Conservation (phyloP, 2,888 invertebrate genomes). For the Carcina quercana region DNA sequence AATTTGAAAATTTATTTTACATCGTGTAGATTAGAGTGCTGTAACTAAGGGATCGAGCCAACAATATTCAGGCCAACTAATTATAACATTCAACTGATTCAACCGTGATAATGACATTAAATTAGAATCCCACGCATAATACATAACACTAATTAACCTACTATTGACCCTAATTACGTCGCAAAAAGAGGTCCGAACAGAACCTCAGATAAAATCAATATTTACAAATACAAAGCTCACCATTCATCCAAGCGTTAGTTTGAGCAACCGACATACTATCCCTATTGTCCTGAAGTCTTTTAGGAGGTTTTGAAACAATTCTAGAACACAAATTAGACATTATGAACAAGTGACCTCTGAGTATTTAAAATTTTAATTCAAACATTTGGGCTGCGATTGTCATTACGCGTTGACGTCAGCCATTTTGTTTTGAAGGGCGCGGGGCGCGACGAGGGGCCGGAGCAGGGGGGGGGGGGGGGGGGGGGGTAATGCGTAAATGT, state of each 20-base stretch:
- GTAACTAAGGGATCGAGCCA: too few relatives aligned
- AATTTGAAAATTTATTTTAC: too few relatives aligned
- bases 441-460: not conserved
- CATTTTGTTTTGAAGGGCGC: conserved; percentile 36
- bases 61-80: conserved; percentile 7
- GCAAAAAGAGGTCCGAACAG: conserved; percentile 24
- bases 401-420: conserved; percentile 31
- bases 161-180: conserved; percentile 16
- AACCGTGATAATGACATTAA: conserved; percentile 1
- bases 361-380: conserved; percentile 30
- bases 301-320: conserved; percentile 82
- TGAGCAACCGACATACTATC: conserved; percentile 85
- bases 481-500: not conserved
- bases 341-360: conserved; percentile 25
- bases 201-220: conserved; percentile 50
- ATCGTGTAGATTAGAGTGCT: too few relatives aligned
- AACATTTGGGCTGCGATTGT: conserved; percentile 35
- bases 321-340: conserved; percentile 87
- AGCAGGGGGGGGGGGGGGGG: not conserved
- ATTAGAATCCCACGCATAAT: conserved; percentile 4
- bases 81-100: not conserved
- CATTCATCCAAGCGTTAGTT: conserved; percentile 91
- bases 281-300: conserved; percentile 83
- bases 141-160: conserved; percentile 11
- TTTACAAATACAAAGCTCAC: conserved; percentile 72